Conservation (phyloP, 2,797 vertebrate genomes). For the Peromyscus attwateri region DNA sequence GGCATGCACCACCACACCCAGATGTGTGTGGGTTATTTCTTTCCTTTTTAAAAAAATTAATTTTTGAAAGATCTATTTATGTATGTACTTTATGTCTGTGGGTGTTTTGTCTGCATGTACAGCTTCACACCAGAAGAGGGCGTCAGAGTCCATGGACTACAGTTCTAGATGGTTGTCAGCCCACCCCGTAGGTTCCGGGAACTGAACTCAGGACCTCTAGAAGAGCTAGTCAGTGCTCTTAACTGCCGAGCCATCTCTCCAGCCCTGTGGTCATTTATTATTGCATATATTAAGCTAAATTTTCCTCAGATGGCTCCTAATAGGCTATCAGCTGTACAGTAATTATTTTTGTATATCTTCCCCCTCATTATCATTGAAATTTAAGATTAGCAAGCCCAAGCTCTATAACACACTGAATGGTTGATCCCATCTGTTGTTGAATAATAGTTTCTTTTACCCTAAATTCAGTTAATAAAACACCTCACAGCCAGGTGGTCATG, state of each 20-base stretch:
- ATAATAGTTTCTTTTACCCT: constrained; percentile 31
- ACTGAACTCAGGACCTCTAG: neutral
- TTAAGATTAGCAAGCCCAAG: constrained; percentile 8
- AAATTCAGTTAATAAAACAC: constrained; percentile 38
- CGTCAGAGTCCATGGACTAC: neutral
- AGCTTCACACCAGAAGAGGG: neutral
- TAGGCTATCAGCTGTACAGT: constrained; percentile 31
- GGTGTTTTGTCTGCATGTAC: neutral
- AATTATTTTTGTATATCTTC: constrained; percentile 17
- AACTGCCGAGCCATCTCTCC: neutral
- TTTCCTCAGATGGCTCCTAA: constrained; percentile 15
- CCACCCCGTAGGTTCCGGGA: neutral
- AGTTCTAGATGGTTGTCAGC: neutral
- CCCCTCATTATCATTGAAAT: constrained; percentile 32
- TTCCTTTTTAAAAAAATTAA: neutral
- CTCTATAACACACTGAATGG: constrained; percentile 42
- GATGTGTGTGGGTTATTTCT: neutral
- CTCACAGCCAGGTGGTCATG: neutral
- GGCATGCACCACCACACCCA: neutral
- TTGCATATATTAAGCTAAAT: constrained; percentile 18
- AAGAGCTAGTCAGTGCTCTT: neutral
- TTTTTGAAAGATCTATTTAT: neutral
- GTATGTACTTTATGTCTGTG: neutral
- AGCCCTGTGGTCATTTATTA: neutral
- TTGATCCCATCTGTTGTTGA: constrained; percentile 42